Base-by-base conservation (phyloP, 2,113 vertebrate genomes). In the Herpailurus yagouaroundi region DNA sequence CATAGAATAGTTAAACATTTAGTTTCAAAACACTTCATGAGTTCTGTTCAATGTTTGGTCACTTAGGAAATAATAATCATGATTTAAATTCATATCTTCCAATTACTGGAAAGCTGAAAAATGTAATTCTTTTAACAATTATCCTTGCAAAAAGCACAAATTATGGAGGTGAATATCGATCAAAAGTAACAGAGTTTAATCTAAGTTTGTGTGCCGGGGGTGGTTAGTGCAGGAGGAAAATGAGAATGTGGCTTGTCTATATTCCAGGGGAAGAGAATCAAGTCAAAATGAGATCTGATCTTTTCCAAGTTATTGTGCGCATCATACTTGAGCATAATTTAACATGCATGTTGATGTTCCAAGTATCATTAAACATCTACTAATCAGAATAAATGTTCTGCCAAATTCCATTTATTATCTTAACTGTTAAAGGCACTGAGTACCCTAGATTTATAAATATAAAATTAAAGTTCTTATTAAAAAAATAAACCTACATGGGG, bases 351-450 rank as follows among this genome's bases (percentile, higher is more conserved):
- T 97, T 66, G 27, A 90, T 69, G 84, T 96, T 97, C 71, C 89
- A 98, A 97, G 68, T 95, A 89, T 94, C 89, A 91, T 97, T 79
- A 98, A 87, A 97, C 60, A 97, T 95, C 91, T 73, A 97, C 96
- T 96, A 94, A 57, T 50, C 97, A 98, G 93, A 98, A 90, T 96
- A 98, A 93, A 97, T 93, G 96, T 96, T 97, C 89, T 97, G 96
- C 96, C 97, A 98, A 50, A 83, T 93, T 80, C 92, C 95, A 97
- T 96, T 98, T 95, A 97, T 90, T 89, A 93, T 91, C 63, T 97
- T 96, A 97, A 98, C 45, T 98, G 94, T 97, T 98, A 98, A 97
- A 98, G 92, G 92, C 92, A 96, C 93, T 85, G 92, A 93, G 74
- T 48, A 86, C 80, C 88, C 95, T 55, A 92, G 83, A 88, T 96